These are phyloP conservation scores for Bugula neritina DNA, from an alignment of 2,888 invertebrate genomes.

Conservation along the genomic window DNA sequence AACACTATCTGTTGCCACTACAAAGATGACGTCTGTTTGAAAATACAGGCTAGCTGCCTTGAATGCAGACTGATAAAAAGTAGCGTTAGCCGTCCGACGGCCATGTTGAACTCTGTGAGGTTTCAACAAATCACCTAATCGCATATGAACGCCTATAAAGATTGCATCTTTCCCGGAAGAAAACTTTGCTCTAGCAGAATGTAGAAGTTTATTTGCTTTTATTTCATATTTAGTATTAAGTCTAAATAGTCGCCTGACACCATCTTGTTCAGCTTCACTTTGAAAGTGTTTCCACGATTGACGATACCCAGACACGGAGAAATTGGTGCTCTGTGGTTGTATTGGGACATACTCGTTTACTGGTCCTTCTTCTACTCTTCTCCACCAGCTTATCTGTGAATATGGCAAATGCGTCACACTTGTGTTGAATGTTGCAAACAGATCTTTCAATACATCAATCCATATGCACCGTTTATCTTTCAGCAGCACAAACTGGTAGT, in stretches of 20 bases:
- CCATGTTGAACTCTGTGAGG: neutral
- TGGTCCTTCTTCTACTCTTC: neutral
- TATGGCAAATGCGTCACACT: slow-evolving; percentile 1
- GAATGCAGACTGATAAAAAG: neutral
- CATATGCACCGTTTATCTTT: neutral
- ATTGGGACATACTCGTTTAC: neutral
- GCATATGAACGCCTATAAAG: slow-evolving; percentile 10
- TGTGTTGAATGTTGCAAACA: neutral
- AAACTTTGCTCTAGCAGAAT: neutral
- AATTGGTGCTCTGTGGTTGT: neutral
- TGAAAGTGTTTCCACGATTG: slow-evolving; percentile 14
- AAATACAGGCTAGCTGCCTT: neutral
- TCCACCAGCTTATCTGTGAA: neutral
- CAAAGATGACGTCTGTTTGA: neutral
- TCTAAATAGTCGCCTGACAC: neutral
- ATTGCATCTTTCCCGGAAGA: neutral
- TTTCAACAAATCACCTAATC: slow-evolving; percentile 2
- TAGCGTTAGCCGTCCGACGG: neutral
- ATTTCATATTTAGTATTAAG: neutral
- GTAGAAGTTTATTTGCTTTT: neutral
- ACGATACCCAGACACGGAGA: neutral
- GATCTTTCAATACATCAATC: neutral
- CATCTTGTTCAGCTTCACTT: neutral
- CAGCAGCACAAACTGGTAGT: neutral
- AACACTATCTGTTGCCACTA: neutral